Base-by-base conservation (phyloP, 2,888 invertebrate species). In the Aleiodes testaceus region DNA sequence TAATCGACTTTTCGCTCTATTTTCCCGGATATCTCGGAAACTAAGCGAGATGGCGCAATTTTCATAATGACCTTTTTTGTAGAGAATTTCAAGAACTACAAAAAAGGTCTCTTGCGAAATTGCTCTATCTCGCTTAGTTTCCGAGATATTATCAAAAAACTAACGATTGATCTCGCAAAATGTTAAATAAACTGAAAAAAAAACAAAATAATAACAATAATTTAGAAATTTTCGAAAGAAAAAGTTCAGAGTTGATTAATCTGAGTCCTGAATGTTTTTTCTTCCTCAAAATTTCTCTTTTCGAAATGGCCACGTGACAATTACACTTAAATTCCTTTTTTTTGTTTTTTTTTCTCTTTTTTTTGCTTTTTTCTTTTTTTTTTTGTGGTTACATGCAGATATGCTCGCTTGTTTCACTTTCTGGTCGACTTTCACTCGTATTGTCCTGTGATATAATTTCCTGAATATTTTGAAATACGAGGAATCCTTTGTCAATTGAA, bases 361-460 rank as follows among this genome's bases (percentile, higher is more conserved):
- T 49, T 49, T n/a, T n/a, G n/a, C n/a, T n/a, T 47, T 47, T 22
- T 22, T 22, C 5, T 26, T 26, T 26, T 26, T 26, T 26, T 26
- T 26, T 14, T 14, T 0, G 49, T 49, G 16, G 49, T 49, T n/a
- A 49, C 49, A 49, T 49, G 49, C 14, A 36, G 36, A 36, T 36
- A 49, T 16, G 11, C 20, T 52, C 7, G 14, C 1, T 20, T 20
- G 52, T 52, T 52, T 52, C 52, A 52, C 52, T 52, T 52, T 52
- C 52, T 20, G 18, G 18, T 16, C 0, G 12, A 20, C 52, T 52
- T 52, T 52, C 52, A 52, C 52, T 52, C 16, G 52, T 20, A 52
- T 20, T 52, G 52, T 52, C 20, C 52, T 52, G 14, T 52, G 52
- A 52, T 52, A 20, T 20, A 5, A 52, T 52, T 52, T 49, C 16